These are phyloP conservation scores for Petrocephalus schoutedeni DNA, from an alignment of 2,797 vertebrate species.

Conservation along the genomic window DNA sequence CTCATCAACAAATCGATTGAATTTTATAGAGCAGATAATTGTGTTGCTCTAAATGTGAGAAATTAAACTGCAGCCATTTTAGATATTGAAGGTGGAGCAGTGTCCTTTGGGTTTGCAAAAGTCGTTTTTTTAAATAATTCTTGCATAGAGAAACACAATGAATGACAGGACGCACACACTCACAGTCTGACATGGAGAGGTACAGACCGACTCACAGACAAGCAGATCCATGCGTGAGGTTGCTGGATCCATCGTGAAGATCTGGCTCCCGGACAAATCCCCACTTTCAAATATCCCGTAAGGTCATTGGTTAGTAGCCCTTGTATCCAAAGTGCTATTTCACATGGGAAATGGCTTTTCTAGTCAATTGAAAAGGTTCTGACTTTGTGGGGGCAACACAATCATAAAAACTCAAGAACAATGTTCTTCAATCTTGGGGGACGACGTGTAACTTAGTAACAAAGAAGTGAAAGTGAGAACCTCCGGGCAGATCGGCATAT, in stretches of 20 bases:
- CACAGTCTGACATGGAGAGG: neutral
- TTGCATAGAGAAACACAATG: neutral
- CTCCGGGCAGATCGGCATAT: neutral
- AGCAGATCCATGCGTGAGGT: neutral
- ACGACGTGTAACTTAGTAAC: neutral
- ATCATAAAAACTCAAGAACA: neutral
- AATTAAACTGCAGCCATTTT: neutral
- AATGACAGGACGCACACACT: neutral
- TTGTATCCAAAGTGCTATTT: neutral
- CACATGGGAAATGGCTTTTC: neutral
- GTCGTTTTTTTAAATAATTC: neutral
- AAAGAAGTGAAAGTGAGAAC: neutral
- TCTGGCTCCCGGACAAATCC: neutral
- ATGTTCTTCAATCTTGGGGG: neutral
- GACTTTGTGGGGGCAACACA: neutral
- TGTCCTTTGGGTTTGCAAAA: neutral
- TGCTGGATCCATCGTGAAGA: neutral
- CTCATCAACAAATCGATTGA: neutral
- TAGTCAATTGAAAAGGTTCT: neutral
- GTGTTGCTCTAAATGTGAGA: neutral
- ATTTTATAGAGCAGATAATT: neutral
- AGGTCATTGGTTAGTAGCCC: neutral
- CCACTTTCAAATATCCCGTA: neutral
- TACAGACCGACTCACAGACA: neutral
- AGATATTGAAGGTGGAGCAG: neutral